Evolutionary conservation across 2,888 invertebrate species (phyloP), one percentile per base, ranked within the genome.

Genomic region (Aquatica leii): DNA sequence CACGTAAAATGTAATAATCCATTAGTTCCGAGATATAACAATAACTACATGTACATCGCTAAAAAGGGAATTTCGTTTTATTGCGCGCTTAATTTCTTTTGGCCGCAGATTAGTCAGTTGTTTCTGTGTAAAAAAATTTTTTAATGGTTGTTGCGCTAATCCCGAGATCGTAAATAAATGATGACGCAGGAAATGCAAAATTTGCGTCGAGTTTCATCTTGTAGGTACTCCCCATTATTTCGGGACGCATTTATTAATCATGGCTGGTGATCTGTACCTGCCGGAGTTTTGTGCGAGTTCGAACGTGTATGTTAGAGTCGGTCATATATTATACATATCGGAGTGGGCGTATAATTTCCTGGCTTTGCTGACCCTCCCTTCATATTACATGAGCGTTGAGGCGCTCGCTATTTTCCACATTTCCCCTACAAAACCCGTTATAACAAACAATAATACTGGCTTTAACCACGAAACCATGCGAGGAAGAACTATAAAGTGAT

Each of bases 401-500:
- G 50, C 63, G 51, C 61, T 61, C 65, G 66, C 57, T 67, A 61
- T 67, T 69, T 69, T 65, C 63, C 68, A 65, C 67, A 63, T 69
- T 67, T 67, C 63, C 69, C 66, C 66, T 65, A 69, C 71, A 65
- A 66, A 72, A 74, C 70, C 72, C 74, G 72, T 75, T 76, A 75
- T 73, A 70, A 74, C 72, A 70, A 73, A 74, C 73, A 73, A 75
- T 76, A 75, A 75, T 71, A 72, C 65, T 64, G 69, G 67, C 70
- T 66, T 65, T 67, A 70, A 73, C 73, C 74, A 66, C 72, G 64
- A 66, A 71, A 71, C 71, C 74, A 72, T 71, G 73, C 72, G 72
- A 71, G 70, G 72, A 75, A 74, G 74, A 75, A 75, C 74, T 74
- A 72, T 75, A 73, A 75, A 75, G 76, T 73, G 74, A 74, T 74